Base-by-base conservation (phyloP, 1,140 invertebrate genomes). In the Spodoptera frugiperda region DNA sequence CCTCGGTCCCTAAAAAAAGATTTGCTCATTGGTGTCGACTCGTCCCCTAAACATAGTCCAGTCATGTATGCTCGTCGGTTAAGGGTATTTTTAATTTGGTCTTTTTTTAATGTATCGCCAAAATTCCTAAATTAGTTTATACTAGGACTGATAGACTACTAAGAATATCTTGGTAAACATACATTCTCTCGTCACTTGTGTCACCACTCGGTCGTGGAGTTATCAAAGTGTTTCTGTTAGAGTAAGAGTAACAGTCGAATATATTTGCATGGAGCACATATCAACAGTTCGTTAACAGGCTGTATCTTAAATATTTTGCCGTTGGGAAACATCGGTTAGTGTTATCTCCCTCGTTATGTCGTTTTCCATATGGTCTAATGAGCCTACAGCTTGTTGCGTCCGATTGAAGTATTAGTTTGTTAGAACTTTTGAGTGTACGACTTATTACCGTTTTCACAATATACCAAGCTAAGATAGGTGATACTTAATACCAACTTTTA, bases 271-370 rank as follows among this genome's bases (percentile, higher is more conserved):
- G 86, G 87, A 90, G 85, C 84, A 87, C 82, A 79, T 86, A 89
- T 89, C 88, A 91, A 89, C 88, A 91, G 88, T 86, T 89, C 87
- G 82, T 91, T 91, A 91, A 89, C 82, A 86, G 87, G 82, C 81
- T 86, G 82, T 87, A 87, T 89, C 87, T 85, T 91, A 91, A 89
- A 90, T 88, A 90, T 89, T 87, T 84, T 86, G 87, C 85, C 67
- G 84, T 86, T 87, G 84, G 79, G 82, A 65, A 84, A 88, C 82
- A n/a, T 49, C 25, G 25, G 25, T 25, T 25, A 3, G 25, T 10
- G 21, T 49, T 78, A 54, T 73, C 49, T 53, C 39, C 74, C 39
- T 44, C 73, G 54, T 68, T 57, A 17, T 49, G 46, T 2, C 5
- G 75, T 77, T 81, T 25, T 81, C 79, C 82, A 83, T 11, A 76